Percentiles rank a stretch among this genome's conserved stretches.
Evolutionary conservation across 1,140 invertebrate species (phyloP).

Genomic region (Whitmania pigra): DNA sequence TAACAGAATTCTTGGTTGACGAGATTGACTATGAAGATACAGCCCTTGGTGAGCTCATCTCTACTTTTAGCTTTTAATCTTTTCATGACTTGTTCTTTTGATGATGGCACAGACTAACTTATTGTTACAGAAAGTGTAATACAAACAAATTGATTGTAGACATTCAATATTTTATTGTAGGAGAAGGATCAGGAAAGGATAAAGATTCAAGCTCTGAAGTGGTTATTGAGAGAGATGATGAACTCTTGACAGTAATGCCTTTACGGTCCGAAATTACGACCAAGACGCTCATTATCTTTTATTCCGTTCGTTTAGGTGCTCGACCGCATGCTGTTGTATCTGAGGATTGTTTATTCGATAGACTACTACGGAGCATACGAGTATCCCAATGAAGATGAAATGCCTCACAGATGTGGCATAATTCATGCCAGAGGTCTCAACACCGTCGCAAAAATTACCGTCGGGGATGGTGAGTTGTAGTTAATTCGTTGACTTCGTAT

Average conservation of each 20-base stretch:
- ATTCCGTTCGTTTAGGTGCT: slow-evolving; percentile 47
- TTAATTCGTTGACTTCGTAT: slow-evolving; percentile 26
- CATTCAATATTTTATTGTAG: background rate
- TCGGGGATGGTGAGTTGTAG: slow-evolving; percentile 32
- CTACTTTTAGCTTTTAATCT: background rate
- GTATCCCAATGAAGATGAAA: slow-evolving; percentile 98
- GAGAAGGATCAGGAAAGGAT: slow-evolving; percentile 27
- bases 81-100: background rate
- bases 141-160: too few relatives aligned
- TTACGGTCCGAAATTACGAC: too few relatives aligned
- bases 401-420: slow-evolving; percentile 96
- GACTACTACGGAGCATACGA: slow-evolving; percentile 98
- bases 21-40: slow-evolving; percentile 96
- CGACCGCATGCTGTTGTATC: slow-evolving; percentile 74
- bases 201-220: slow-evolving; percentile 46
- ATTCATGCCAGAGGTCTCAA: slow-evolving; percentile 83
- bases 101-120: too few relatives aligned
- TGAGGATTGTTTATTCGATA: slow-evolving; percentile 91
- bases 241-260: slow-evolving; percentile 53
- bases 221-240: slow-evolving; percentile 63
- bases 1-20: slow-evolving; percentile 94
- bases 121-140: background rate
- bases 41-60: slow-evolving; percentile 50
- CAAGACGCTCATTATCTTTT: too few relatives aligned
- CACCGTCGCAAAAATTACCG: slow-evolving; percentile 60